These are phyloP conservation scores for Epirrhoe tristata DNA, from an alignment of 2,888 invertebrate genomes.

Conservation along the genomic window DNA sequence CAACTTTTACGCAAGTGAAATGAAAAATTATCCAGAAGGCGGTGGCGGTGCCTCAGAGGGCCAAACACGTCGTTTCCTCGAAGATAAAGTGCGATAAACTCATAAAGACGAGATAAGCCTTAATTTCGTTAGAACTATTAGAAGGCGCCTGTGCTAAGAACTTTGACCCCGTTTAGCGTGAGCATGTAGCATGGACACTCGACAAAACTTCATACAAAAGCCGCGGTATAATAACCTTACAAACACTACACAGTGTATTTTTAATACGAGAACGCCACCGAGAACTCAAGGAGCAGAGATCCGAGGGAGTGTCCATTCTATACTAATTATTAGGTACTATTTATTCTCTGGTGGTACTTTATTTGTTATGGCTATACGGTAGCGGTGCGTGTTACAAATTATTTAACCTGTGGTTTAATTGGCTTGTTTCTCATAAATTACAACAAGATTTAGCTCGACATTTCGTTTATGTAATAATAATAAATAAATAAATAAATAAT, in stretches of 20 bases:
- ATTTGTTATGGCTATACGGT: constrained; percentile 17
- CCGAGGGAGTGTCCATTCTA: no score
- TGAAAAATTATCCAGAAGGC: constrained; percentile 7
- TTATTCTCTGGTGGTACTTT: not conserved
- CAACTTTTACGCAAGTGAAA: not conserved
- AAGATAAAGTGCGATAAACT: constrained; percentile 72
- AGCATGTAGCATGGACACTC: constrained; percentile 1
- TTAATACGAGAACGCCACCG: no score
- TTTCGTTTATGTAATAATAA: not conserved
- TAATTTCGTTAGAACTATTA: constrained; percentile 73
- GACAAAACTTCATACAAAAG: no score
- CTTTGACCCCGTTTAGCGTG: constrained; percentile 48
- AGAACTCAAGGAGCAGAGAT: no score
- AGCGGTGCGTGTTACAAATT: constrained; percentile 11
- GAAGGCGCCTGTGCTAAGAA: constrained; percentile 59
- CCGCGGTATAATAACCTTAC: no score
- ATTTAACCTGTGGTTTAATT: constrained; percentile 14
- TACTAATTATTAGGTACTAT: no score
- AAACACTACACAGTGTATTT: no score
- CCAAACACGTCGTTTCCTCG: constrained; percentile 69
- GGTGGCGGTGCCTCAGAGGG: constrained; percentile 29
- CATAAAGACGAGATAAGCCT: constrained; percentile 72
- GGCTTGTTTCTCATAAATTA: not conserved
- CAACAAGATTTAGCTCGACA: not conserved
- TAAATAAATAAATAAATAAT: no score